Conservation (phyloP, 2,888 invertebrate species). For the Tetragonisca angustula region DNA sequence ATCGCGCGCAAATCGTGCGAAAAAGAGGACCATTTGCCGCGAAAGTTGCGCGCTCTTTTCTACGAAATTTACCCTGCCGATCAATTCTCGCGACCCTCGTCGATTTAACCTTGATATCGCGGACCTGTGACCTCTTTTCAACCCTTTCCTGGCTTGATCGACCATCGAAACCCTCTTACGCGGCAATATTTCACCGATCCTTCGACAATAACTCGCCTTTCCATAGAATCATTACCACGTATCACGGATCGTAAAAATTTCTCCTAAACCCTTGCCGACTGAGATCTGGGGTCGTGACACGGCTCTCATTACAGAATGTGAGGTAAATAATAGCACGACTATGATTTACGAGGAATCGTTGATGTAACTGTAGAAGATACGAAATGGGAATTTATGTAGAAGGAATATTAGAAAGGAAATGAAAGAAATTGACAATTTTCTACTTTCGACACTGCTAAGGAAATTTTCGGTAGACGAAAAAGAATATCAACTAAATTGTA, state of each 20-base stretch:
- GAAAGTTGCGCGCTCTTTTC: slow-evolving; percentile 49
- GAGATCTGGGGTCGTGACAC: not conserved
- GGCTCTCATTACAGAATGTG: not conserved
- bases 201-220: slow-evolving; percentile 34
- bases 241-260: slow-evolving; percentile 76
- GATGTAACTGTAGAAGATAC: not conserved
- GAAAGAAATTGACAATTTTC: no score
- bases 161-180: slow-evolving; percentile 38
- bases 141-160: slow-evolving; percentile 55
- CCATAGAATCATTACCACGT: slow-evolving; percentile 58
- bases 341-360: not conserved
- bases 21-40: slow-evolving; percentile 33
- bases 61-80: slow-evolving; percentile 53
- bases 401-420: no score
- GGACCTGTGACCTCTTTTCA: slow-evolving; percentile 44
- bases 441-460: no score
- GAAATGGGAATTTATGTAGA: not conserved
- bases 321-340: not conserved
- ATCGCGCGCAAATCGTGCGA: slow-evolving; percentile 24
- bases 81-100: slow-evolving; percentile 47
- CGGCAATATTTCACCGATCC: slow-evolving; percentile 59
- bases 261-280: slow-evolving; percentile 51
- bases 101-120: slow-evolving; percentile 56
- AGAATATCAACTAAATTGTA: no score
- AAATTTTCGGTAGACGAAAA: no score